Evolutionary conservation across 1,140 invertebrate species (phyloP), one percentile per base, ranked within the genome.

Genomic region (Harpegnathos saltator): DNA sequence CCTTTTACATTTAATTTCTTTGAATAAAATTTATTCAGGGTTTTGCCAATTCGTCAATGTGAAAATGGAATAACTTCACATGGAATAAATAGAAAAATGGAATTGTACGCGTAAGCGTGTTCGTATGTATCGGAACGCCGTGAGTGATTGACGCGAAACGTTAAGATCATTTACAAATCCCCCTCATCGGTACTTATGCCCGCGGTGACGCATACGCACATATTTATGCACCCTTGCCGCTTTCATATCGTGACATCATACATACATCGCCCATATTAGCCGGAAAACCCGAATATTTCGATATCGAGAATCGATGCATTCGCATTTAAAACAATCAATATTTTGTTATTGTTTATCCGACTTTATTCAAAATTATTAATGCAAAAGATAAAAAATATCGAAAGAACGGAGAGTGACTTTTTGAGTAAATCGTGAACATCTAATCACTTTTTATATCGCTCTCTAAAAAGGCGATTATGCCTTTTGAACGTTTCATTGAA

Each of bases 161-260:
- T 89, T 90, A 91, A 91, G 91, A 93, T 93, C 92, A 93, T 93
- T 92, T 92, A 92, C 91, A 92, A 90, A 92, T 92, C 90, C 89
- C 38, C 88, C 86, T 85, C 85, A 86, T 85, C 91, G 86, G 82
- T 85, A 90, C 89, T 92, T 88, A 90, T 89, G 89, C 84, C 86
- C 65, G 85, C 90, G 92, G 91, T 94, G 93, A 93, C 93, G 92
- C 93, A 94, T 92, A 92, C 90, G 85, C 86, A 90, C 73, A 92
- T 93, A 92, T 93, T 92, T 93, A 93, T 93, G 91, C 91, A 93
- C 92, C 92, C 92, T 87, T 84, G 56, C 48, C 75, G 72, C 65
- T 84, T 61, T 75, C 85, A 83, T 84, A 88, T 29, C 81, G 81
- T 65, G 74, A 61, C 84, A 90, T 91, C 89, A 91, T 92, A 91